Percentiles rank a stretch among this genome's conserved stretches.
phyloP scores from a whole-genome alignment of 2,888 invertebrate species.

The Caradrina kadenii region DNA sequence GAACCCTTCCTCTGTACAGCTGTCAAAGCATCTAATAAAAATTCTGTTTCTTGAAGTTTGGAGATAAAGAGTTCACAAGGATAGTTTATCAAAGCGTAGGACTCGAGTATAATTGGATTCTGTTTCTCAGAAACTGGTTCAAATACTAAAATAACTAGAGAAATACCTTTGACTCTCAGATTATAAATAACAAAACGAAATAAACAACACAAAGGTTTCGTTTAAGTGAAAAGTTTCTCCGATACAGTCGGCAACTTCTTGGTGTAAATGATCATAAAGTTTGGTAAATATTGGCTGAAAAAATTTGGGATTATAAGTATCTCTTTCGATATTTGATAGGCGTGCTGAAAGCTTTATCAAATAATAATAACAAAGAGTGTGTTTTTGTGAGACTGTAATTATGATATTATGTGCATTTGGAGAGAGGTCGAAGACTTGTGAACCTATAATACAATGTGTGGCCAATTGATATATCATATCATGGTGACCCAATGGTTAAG shows the following conservation, averaged over 20 bases:
- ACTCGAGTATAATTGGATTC: neutral
- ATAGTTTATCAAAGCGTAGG: slow-evolving; percentile 21
- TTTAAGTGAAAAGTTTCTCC: neutral
- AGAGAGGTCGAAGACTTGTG: too few species aligned
- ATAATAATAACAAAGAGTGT: neutral
- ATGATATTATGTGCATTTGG: too few species aligned
- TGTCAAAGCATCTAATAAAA: neutral
- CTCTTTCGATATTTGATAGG: neutral
- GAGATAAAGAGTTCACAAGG: neutral
- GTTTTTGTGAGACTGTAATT: too few species aligned
- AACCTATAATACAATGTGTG: too few species aligned
- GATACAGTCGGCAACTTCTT: neutral
- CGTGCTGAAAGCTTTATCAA: neutral
- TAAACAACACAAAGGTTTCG: neutral
- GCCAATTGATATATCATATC: too few species aligned
- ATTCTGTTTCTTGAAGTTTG: slow-evolving; percentile 6
- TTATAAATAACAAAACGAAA: slow-evolving; percentile 8
- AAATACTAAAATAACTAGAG: neutral
- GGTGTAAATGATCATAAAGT: slow-evolving; percentile 1
- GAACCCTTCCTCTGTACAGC: neutral
- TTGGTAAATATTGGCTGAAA: neutral
- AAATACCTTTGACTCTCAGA: neutral
- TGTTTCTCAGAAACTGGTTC: neutral
- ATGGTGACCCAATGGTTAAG: too few species aligned
- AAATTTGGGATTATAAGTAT: neutral